phyloP scores from a whole-genome alignment of 2,113 vertebrate species.

The Grus americana region DNA sequence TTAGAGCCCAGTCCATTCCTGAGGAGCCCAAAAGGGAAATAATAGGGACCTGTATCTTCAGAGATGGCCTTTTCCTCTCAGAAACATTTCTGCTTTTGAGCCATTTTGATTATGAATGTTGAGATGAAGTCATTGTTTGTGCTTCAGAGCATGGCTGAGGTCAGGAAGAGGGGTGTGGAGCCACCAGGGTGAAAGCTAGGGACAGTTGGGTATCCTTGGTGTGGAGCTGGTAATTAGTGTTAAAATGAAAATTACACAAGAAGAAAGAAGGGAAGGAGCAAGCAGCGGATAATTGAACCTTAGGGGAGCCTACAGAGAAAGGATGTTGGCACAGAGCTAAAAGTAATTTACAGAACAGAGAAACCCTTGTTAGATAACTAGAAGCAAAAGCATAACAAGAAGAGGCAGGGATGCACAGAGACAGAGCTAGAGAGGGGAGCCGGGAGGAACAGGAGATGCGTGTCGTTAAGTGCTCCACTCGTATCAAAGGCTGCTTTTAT shows the following conservation, averaged over 20 bases:
- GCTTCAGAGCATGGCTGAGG: not conserved
- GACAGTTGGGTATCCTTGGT: not conserved
- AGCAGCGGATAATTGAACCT: slow-evolving; percentile 34
- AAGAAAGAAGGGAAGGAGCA: not conserved
- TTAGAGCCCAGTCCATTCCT: not conserved
- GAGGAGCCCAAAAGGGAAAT: not conserved
- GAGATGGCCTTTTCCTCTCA: not conserved
- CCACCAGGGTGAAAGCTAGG: not conserved
- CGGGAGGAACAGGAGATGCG: not conserved
- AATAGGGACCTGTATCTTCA: not conserved
- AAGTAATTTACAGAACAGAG: slow-evolving; percentile 18
- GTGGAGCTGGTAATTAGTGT: not conserved
- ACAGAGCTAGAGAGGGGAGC: not conserved
- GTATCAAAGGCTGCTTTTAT: slow-evolving; percentile 19
- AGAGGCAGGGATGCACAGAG: not conserved
- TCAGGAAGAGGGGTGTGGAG: not conserved
- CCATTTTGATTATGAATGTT: not conserved
- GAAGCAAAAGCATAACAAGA: not conserved
- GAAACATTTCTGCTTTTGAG: not conserved
- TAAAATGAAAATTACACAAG: not conserved
- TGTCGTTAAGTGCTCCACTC: not conserved
- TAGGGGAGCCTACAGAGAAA: not conserved
- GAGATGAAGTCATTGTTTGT: not conserved
- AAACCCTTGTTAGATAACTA: not conserved
- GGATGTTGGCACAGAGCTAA: not conserved